Conservation (phyloP, 2,113 vertebrate species). For the Heliornis fulica region DNA sequence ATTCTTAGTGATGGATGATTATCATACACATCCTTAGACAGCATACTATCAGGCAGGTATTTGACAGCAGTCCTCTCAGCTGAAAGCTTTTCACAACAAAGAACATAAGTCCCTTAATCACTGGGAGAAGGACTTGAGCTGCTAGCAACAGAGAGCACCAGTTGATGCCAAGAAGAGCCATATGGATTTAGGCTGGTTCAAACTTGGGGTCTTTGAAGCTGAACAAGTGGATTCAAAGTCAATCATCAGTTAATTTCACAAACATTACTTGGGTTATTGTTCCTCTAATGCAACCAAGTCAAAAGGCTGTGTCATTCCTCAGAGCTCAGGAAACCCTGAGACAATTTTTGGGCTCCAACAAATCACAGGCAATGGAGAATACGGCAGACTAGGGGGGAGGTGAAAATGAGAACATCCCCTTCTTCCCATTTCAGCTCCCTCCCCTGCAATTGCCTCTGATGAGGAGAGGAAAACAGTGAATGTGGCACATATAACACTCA, state of each 20-base stretch:
- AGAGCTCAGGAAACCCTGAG: neutral
- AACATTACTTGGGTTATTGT: neutral
- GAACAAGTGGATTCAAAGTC: neutral
- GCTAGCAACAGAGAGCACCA: neutral
- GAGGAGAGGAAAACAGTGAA: neutral
- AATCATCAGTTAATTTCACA: neutral
- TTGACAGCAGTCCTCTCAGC: neutral
- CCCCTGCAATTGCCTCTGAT: neutral
- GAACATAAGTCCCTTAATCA: neutral
- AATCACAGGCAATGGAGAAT: neutral
- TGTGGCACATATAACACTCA: neutral
- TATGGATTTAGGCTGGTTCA: neutral
- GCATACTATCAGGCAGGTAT: neutral
- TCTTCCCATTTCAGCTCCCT: neutral
- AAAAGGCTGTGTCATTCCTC: neutral
- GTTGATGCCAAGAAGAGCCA: neutral
- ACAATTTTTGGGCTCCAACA: neutral
- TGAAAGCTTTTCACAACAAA: neutral
- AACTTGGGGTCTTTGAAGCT: neutral
- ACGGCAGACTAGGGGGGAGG: neutral
- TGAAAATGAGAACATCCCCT: neutral
- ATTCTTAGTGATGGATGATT: neutral
- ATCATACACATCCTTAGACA: neutral
- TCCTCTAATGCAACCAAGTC: accelerated
- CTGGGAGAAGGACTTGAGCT: neutral